phyloP scores from a whole-genome alignment of 2,113 vertebrate genomes.

The Carollia perspicillata region DNA sequence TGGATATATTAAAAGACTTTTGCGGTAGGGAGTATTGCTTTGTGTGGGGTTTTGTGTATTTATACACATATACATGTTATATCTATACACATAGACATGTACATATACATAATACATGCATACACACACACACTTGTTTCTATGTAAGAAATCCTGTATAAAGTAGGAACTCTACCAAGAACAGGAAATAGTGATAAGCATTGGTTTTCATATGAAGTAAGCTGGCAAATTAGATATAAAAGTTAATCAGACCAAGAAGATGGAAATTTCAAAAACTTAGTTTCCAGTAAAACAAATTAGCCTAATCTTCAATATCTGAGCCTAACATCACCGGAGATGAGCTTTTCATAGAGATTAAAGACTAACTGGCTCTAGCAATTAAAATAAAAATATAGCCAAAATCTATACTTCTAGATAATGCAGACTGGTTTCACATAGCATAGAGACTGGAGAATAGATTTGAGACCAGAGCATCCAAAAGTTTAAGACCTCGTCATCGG shows the following conservation, averaged over 20 bases:
- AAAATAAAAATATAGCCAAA: constrained; percentile 24
- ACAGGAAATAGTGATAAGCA: neutral
- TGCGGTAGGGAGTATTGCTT: neutral
- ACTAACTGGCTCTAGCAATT: neutral
- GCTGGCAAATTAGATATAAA: neutral
- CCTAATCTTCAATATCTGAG: neutral
- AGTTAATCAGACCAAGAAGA: neutral
- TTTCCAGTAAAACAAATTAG: constrained; percentile 14
- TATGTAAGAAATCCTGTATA: neutral
- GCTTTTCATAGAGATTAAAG: neutral
- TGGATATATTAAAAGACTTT: neutral
- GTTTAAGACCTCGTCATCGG: neutral
- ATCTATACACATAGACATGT: neutral
- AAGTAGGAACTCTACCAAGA: neutral
- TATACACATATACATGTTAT: neutral
- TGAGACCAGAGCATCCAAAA: neutral
- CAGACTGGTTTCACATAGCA: neutral
- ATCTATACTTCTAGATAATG: neutral
- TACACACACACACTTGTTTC: neutral
- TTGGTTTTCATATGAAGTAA: neutral
- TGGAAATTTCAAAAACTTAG: neutral
- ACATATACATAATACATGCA: neutral
- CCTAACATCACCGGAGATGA: neutral
- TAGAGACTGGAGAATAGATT: neutral
- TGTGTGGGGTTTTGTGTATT: neutral